Percentiles rank a stretch among this genome's conserved stretches.
phyloP scores from a whole-genome alignment of 2,797 vertebrate species.

The Cyclura pinguis region DNA sequence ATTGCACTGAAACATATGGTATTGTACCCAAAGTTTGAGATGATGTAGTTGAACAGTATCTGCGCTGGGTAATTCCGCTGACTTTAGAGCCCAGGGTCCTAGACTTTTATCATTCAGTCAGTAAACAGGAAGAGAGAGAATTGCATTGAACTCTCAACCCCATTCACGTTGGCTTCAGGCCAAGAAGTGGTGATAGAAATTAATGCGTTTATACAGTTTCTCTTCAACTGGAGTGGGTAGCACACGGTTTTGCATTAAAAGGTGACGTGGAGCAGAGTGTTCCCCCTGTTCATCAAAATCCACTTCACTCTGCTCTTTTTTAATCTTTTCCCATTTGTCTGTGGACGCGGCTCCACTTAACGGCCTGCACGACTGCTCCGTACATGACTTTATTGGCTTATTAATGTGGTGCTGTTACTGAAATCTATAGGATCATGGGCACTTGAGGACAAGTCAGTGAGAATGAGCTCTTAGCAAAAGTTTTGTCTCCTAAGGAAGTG shows the following conservation, averaged over 20 bases:
- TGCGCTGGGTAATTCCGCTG: too few species aligned
- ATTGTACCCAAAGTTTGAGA: neutral
- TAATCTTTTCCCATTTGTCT: neutral
- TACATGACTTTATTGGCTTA: neutral
- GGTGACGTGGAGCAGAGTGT: neutral
- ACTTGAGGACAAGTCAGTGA: slow-evolving; percentile 1
- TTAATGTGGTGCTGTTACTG: neutral
- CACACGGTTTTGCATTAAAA: neutral
- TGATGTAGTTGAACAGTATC: neutral
- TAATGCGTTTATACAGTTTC: neutral
- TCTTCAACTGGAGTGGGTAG: neutral
- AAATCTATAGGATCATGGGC: neutral
- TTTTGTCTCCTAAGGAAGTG: neutral
- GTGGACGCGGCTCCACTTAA: neutral
- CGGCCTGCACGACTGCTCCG: neutral
- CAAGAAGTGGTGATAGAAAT: neutral
- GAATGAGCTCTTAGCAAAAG: neutral
- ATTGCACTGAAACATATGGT: too few species aligned
- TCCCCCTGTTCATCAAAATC: neutral
- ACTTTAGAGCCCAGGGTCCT: neutral
- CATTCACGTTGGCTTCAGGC: neutral
- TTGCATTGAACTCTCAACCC: neutral
- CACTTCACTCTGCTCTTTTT: neutral
- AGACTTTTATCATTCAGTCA: neutral
- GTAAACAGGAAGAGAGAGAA: neutral